Evolutionary conservation across 2,113 vertebrate species (phyloP).

Genomic region (Stegostoma tigrinum): DNA sequence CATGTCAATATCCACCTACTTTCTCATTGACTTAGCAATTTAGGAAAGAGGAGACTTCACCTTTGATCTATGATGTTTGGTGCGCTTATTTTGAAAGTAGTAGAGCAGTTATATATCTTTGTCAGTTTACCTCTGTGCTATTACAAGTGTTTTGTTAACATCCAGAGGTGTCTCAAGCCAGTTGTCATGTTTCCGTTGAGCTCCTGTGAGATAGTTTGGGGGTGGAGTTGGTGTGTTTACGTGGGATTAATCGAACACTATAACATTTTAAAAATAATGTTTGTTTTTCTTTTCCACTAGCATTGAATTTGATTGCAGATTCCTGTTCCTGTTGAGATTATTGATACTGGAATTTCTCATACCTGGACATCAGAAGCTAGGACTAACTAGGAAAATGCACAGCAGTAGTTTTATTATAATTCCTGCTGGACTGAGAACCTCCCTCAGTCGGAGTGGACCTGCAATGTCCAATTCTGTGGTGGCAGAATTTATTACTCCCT

Average conservation of each 20-base stretch:
- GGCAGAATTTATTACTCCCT: neutral
- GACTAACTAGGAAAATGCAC: neutral
- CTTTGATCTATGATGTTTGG: neutral
- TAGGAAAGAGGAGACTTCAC: neutral
- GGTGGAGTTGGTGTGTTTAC: neutral
- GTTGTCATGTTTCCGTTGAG: neutral
- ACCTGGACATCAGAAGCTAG: neutral
- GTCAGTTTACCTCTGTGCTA: neutral
- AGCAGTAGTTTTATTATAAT: neutral
- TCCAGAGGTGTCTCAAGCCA: neutral
- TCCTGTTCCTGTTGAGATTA: neutral
- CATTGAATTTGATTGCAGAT: constrained; percentile 74
- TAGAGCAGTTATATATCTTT: neutral
- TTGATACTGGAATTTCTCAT: neutral
- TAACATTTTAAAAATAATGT: neutral
- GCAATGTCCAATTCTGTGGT: neutral
- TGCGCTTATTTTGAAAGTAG: neutral
- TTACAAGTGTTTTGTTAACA: neutral
- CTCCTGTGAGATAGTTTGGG: too few relatives aligned
- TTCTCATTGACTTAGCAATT: neutral
- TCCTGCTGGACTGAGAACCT: neutral
- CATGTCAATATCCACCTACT: neutral
- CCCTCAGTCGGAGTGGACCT: neutral
- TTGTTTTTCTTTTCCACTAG: constrained; percentile 50
- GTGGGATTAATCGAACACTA: too few relatives aligned